Conservation (phyloP, 2,113 vertebrate species). For the Anhinga rufa region DNA sequence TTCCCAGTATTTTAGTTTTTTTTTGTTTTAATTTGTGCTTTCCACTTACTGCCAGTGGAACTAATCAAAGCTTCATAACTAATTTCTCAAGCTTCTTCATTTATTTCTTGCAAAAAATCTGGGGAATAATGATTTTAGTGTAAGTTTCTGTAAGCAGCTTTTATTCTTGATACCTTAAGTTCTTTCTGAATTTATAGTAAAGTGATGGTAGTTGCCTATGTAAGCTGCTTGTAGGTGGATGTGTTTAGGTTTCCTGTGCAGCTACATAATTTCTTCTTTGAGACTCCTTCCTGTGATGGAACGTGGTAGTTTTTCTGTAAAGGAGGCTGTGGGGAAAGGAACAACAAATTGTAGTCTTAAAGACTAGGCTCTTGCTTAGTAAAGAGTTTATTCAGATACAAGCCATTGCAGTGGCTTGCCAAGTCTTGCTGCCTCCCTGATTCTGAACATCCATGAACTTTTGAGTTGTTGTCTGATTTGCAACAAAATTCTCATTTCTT, state of each 20-base stretch:
- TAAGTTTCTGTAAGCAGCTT: not conserved
- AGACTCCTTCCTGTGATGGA: not conserved
- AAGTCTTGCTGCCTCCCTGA: not conserved
- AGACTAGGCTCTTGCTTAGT: accelerated
- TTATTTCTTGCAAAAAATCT: not conserved
- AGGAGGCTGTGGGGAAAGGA: not conserved
- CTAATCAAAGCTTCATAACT: not conserved
- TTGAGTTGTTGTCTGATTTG: not conserved
- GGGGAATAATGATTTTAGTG: not conserved
- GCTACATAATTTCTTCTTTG: not conserved
- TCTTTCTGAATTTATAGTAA: not conserved
- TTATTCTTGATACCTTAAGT: not conserved
- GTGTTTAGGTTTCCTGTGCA: not conserved
- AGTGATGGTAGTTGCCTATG: not conserved
- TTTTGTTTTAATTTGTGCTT: not conserved
- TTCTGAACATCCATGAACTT: not conserved
- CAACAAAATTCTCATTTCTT: not conserved
- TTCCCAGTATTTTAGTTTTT: not conserved
- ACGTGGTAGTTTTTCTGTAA: not conserved
- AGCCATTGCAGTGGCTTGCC: not conserved
- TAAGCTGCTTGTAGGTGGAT: not conserved
- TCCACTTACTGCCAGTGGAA: not conserved
- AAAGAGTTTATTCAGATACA: not conserved
- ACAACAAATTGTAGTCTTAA: not conserved
- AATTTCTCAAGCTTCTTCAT: not conserved